Conservation (phyloP, 2,113 vertebrate species). For the Elephas maximus region DNA sequence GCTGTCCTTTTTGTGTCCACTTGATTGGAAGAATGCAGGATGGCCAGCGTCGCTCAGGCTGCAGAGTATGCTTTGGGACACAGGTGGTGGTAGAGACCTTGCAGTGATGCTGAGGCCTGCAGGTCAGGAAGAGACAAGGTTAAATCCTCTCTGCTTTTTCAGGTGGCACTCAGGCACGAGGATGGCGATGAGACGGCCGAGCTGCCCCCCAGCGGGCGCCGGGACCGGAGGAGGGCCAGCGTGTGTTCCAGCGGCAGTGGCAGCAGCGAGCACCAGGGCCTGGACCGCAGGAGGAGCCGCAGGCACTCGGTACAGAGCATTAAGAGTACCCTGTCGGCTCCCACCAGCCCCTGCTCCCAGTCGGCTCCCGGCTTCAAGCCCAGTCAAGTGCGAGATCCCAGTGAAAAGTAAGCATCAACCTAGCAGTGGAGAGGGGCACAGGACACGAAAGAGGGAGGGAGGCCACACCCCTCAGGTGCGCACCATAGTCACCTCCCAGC, state of each 20-base stretch:
- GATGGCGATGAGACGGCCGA: slow-evolving; percentile 93
- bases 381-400: slow-evolving; percentile 90
- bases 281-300: slow-evolving; percentile 95
- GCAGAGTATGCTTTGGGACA: accelerated
- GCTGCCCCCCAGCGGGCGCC: slow-evolving; percentile 90
- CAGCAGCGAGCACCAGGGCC: slow-evolving; percentile 86
- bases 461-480: accelerated
- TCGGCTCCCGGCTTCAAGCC: slow-evolving; percentile 84
- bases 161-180: slow-evolving; percentile 94
- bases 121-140: not conserved
- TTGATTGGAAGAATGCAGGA: not conserved
- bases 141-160: slow-evolving; percentile 64
- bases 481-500: accelerated
- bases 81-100: not conserved
- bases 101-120: not conserved
- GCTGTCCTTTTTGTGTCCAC: not conserved
- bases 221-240: slow-evolving; percentile 94
- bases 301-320: slow-evolving; percentile 94
- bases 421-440: accelerated
- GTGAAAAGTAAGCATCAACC: slow-evolving; percentile 92
- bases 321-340: slow-evolving; percentile 92
- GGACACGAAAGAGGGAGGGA: not conserved
- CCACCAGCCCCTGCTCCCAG: slow-evolving; percentile 91
- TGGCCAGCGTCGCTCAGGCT: not conserved
- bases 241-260: slow-evolving; percentile 86